Percentiles rank a stretch among this genome's conserved stretches.
These are phyloP conservation scores for Neoniphon sammara DNA, from an alignment of 2,797 vertebrate genomes.

Conservation along the genomic window DNA sequence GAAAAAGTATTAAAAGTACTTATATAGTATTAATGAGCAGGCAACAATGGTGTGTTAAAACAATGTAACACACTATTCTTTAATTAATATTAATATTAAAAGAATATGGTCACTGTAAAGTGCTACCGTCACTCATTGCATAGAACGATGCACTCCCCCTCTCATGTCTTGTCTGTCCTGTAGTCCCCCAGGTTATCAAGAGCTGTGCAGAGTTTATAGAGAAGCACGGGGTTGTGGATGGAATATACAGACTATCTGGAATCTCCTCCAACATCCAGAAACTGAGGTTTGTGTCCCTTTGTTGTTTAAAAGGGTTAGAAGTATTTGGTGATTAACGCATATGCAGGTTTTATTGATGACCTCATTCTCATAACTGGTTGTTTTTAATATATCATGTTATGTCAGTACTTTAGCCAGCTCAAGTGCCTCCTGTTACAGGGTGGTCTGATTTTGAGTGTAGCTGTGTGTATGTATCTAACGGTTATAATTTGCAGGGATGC, in stretches of 20 bases:
- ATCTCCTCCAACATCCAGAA: constrained; percentile 99
- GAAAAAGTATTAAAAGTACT: no score
- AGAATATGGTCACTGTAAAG: no score
- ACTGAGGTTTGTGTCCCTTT: constrained; percentile 86
- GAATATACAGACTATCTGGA: constrained; percentile 96
- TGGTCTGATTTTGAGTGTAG: neutral
- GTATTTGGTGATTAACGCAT: no score
- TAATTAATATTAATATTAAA: no score
- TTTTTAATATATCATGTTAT: no score
- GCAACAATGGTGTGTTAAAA: no score
- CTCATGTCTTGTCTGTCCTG: constrained; percentile 20
- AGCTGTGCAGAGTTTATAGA: constrained; percentile 98
- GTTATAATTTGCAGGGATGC: neutral
- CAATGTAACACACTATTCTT: no score
- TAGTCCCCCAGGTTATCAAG: constrained; percentile 97
- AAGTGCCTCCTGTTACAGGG: neutral
- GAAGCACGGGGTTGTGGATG: constrained; percentile 96
- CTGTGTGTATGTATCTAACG: neutral
- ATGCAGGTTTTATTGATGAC: no score
- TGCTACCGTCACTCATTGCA: neutral
- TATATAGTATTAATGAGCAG: no score
- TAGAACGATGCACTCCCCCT: neutral
- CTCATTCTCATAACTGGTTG: no score
- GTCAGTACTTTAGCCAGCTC: no score
- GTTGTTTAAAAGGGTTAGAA: neutral